Conservation (phyloP, 2,888 invertebrate species). For the Penaeus monodon region DNA sequence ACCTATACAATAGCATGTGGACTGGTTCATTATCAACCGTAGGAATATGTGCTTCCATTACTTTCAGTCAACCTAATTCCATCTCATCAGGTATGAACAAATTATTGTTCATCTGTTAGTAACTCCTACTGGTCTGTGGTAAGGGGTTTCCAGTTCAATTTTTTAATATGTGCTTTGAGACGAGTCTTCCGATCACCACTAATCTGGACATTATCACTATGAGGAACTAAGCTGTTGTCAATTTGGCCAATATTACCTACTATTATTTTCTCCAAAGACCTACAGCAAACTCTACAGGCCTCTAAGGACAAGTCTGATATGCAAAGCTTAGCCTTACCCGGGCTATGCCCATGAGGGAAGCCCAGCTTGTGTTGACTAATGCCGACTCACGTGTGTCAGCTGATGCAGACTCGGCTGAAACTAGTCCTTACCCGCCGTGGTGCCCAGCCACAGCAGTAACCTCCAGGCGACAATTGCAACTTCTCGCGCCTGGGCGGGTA, state of each 20-base stretch:
- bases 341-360: no score
- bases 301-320: no score
- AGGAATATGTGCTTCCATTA: not conserved
- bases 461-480: no score
- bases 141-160: not conserved
- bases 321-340: no score
- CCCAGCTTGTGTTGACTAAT: no score
- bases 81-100: not conserved
- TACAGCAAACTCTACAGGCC: no score
- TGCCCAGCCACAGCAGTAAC: no score
- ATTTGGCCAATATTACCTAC: not conserved
- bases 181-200: not conserved
- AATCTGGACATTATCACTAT: not conserved
- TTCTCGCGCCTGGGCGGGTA: no score
- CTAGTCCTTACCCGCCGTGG: no score
- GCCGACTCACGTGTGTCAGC: no score
- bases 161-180: not conserved
- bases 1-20: not conserved
- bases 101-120: not conserved
- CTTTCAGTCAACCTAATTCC: conserved; percentile 7
- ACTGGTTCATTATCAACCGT: not conserved
- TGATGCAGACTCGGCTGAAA: no score
- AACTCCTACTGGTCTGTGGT: not conserved
- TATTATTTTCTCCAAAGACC: no score
- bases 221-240: not conserved